These are phyloP conservation scores for Spongia lamella DNA, from an alignment of 37 sponge, comb jelly and placozoan genomes.

Conservation along the genomic window DNA sequence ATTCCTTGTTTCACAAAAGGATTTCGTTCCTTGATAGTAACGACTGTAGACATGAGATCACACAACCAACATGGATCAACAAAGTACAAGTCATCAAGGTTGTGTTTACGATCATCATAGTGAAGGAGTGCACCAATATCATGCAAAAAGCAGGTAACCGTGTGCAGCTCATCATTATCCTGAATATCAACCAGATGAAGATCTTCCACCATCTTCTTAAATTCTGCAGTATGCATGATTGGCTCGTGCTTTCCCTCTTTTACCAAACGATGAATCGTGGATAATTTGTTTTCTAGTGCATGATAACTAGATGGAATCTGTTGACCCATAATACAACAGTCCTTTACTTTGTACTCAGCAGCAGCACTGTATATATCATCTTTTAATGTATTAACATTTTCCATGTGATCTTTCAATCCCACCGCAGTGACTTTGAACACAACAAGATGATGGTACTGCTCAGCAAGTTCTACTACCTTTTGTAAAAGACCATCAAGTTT, in stretches of 20 bases:
- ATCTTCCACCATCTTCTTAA: background rate
- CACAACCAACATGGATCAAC: conserved; percentile 2
- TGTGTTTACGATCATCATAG: conserved; percentile 7
- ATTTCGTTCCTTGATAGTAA: conserved; percentile 76
- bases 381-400: conserved; percentile 70
- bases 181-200: background rate
- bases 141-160: background rate
- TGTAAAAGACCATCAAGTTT: conserved; percentile 43
- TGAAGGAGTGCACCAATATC: conserved; percentile 7
- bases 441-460: conserved; percentile 59
- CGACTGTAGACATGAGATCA: conserved; percentile 81
- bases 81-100: conserved; percentile 15
- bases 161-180: background rate
- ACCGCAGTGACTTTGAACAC: conserved; percentile 57
- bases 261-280: conserved; percentile 63
- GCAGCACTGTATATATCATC: conserved; percentile 85
- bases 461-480: conserved; percentile 44
- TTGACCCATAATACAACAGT: conserved; percentile 69
- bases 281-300: conserved; percentile 67
- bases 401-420: conserved; percentile 53
- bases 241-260: conserved; percentile 48
- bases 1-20: conserved; percentile 70
- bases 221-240: conserved; percentile 53
- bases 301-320: conserved; percentile 88
- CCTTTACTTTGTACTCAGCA: conserved; percentile 32